Conservation (phyloP, 2,888 invertebrate genomes). For the Agrochola circellaris region DNA sequence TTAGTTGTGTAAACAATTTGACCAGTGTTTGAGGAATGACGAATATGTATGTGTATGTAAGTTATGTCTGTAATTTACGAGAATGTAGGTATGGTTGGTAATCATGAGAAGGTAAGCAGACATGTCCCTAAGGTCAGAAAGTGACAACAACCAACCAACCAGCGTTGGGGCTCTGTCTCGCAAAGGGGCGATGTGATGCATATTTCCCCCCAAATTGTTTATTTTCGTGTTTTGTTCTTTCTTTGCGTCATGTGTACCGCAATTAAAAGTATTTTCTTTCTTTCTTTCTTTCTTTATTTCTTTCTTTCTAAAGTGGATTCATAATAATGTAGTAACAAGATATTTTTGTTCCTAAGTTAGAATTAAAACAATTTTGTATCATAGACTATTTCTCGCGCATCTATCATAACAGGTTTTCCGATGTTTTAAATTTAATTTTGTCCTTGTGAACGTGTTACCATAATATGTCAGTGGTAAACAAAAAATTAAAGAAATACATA, state of each 20-base stretch:
- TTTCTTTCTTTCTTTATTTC: too few relatives aligned
- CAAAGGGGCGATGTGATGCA: too few relatives aligned
- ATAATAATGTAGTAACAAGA: not conserved
- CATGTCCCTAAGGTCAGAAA: not conserved
- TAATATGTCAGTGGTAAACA: too few relatives aligned
- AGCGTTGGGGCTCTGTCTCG: too few relatives aligned
- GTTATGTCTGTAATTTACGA: slow-evolving; percentile 1
- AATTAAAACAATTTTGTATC: not conserved
- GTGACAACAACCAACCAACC: too few relatives aligned
- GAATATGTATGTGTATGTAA: slow-evolving; percentile 1
- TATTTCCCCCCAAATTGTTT: too few relatives aligned
- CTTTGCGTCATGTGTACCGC: too few relatives aligned
- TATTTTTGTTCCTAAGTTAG: not conserved
- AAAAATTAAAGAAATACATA: not conserved
- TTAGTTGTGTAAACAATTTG: slow-evolving; percentile 57
- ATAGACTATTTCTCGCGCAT: too few relatives aligned
- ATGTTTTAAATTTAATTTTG: too few relatives aligned
- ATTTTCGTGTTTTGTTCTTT: too few relatives aligned
- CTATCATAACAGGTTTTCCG: not conserved
- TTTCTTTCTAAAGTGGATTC: not conserved
- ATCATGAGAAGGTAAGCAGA: not conserved
- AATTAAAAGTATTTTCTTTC: too few relatives aligned
- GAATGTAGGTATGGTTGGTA: not conserved
- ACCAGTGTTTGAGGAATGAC: slow-evolving; percentile 38
- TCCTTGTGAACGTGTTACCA: not conserved